phyloP scores from a whole-genome alignment of 2,888 invertebrate genomes.

The Pristionchus fissidentatus region DNA sequence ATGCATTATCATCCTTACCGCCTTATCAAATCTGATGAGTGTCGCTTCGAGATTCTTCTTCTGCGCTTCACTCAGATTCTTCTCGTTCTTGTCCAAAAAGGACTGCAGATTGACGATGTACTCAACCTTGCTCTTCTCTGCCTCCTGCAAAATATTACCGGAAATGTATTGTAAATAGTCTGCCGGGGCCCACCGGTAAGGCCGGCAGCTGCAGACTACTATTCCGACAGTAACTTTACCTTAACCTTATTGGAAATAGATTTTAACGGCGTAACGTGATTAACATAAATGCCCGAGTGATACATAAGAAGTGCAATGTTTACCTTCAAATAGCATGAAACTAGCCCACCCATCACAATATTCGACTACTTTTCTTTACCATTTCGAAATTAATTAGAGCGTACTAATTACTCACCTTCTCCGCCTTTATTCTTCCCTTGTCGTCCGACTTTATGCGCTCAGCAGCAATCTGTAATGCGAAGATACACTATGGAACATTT shows the following conservation, averaged over 20 bases:
- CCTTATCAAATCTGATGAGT: not conserved
- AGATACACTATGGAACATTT: too few species aligned
- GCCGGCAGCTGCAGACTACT: too few species aligned
- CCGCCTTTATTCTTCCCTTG: conserved; percentile 29
- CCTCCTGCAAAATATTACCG: not conserved
- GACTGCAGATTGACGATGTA: not conserved
- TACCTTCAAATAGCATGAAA: not conserved
- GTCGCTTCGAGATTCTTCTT: not conserved
- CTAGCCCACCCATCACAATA: not conserved
- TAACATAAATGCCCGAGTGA: too few species aligned
- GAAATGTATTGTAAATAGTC: too few species aligned
- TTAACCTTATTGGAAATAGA: too few species aligned
- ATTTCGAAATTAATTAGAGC: not conserved
- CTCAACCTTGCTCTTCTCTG: not conserved
- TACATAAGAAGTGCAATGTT: not conserved
- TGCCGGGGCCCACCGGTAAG: too few species aligned
- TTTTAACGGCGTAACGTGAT: too few species aligned
- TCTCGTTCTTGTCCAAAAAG: not conserved
- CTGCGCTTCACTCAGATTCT: not conserved
- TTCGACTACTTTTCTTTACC: too few species aligned
- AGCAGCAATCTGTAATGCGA: not conserved
- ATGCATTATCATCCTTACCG: not conserved
- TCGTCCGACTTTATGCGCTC: conserved; percentile 9
- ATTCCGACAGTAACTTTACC: too few species aligned
- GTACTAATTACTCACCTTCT: not conserved